A percentile compares a stretch with the other conserved stretches of the same genome.
phyloP scores from a whole-genome alignment of 2,888 invertebrate species.

The Cephonodes hylas region DNA sequence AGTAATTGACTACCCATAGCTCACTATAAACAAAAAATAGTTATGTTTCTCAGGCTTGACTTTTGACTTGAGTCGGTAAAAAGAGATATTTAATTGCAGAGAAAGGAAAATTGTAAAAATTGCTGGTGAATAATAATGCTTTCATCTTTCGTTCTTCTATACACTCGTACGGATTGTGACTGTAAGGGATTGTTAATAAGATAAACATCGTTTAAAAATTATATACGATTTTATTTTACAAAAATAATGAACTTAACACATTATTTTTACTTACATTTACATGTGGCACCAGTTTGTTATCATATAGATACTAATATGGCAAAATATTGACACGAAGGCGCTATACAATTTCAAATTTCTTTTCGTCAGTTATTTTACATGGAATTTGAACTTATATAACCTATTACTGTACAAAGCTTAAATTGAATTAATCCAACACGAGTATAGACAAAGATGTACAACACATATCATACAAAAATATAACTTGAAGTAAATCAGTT shows the following conservation, averaged over 20 bases:
- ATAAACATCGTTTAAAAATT: slow-evolving; percentile 13
- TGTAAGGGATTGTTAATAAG: neutral
- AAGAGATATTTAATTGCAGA: too few species aligned
- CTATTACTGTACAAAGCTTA: slow-evolving; percentile 15
- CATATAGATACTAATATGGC: slow-evolving; percentile 13
- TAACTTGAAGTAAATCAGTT: neutral
- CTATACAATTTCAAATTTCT: neutral
- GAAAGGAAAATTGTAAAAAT: too few species aligned
- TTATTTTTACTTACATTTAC: slow-evolving; percentile 19
- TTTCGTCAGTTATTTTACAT: neutral
- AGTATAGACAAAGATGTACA: neutral
- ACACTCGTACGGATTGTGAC: too few species aligned
- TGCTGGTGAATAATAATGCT: too few species aligned
- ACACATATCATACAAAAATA: slow-evolving; percentile 11
- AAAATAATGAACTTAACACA: slow-evolving; percentile 26
- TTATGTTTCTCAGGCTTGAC: too few species aligned
- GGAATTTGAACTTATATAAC: slow-evolving; percentile 1
- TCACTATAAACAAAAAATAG: too few species aligned
- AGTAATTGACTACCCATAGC: too few species aligned
- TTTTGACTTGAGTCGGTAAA: too few species aligned
- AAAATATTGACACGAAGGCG: neutral
- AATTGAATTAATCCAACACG: neutral
- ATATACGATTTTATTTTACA: slow-evolving; percentile 35
- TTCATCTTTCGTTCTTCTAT: too few species aligned
- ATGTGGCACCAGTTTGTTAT: slow-evolving; percentile 27